Percentiles rank a stretch among this genome's conserved stretches.
These are phyloP conservation scores for Novumbra hubbsi DNA, from an alignment of 2,797 vertebrate genomes.

Conservation along the genomic window DNA sequence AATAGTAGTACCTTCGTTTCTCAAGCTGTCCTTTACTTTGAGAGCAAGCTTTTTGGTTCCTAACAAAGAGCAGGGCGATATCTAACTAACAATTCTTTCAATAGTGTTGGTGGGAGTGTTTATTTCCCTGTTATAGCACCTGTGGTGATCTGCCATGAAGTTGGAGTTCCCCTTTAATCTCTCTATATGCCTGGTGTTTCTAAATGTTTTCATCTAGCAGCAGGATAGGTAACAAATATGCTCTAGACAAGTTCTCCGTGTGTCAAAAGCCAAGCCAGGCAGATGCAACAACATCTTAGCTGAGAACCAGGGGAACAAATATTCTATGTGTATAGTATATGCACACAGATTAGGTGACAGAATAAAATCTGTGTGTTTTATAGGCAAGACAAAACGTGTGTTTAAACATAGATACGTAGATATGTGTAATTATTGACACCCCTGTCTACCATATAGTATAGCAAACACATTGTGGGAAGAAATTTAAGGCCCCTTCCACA, in stretches of 20 bases:
- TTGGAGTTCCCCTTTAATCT: not conserved
- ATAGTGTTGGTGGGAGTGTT: not conserved
- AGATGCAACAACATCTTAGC: slow-evolving; percentile 16
- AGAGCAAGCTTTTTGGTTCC: not conserved
- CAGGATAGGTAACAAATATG: not conserved
- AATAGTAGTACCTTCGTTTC: not conserved
- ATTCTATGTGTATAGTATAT: not conserved
- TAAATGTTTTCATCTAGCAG: not conserved
- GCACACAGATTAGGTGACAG: slow-evolving; percentile 7
- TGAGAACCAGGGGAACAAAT: slow-evolving; percentile 4
- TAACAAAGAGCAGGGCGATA: not conserved
- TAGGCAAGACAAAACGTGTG: not conserved
- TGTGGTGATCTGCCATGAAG: not conserved
- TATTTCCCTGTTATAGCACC: not conserved
- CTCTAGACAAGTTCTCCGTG: slow-evolving; percentile 1
- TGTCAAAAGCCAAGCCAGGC: not conserved
- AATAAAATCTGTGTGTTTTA: slow-evolving; percentile 25
- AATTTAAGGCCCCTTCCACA: too few species aligned
- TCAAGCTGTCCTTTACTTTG: not conserved
- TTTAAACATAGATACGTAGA: too few species aligned
- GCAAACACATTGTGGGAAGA: too few species aligned
- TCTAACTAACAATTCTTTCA: not conserved
- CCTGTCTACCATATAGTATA: too few species aligned
- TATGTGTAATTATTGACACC: too few species aligned
- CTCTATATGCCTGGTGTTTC: not conserved